Percentiles rank a stretch among this genome's conserved stretches.
phyloP scores from a whole-genome alignment of 1,140 invertebrate genomes.

The Procambarus clarkii region DNA sequence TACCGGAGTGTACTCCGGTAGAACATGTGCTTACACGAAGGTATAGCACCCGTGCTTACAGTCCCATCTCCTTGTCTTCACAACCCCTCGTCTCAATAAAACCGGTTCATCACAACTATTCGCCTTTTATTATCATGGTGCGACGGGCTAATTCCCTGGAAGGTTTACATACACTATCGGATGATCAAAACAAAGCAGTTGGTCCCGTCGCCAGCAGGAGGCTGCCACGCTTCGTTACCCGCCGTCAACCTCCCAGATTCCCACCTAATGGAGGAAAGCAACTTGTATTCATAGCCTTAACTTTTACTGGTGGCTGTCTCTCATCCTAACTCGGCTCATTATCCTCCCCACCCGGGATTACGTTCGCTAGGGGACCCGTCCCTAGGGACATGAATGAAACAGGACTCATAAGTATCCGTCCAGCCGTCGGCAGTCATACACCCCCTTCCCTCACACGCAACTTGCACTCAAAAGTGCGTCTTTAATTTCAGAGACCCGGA shows the following conservation, averaged over 20 bases:
- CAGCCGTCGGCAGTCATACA: too few relatives aligned
- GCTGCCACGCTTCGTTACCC: background rate
- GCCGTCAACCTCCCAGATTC: background rate
- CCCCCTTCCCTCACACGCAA: too few relatives aligned
- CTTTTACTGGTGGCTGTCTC: background rate
- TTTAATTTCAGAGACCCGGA: too few relatives aligned
- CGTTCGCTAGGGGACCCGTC: background rate
- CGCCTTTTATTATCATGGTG: background rate
- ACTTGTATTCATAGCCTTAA: background rate
- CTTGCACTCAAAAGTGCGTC: too few relatives aligned
- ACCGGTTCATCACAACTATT: background rate
- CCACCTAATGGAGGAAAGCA: background rate
- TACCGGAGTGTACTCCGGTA: too few relatives aligned
- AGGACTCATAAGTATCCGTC: background rate
- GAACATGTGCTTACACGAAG: too few relatives aligned
- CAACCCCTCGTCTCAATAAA: background rate
- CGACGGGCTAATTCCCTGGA: background rate
- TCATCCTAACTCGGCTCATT: background rate
- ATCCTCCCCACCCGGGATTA: background rate
- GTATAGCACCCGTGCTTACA: too few relatives aligned
- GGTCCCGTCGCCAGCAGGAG: background rate
- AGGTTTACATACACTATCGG: background rate
- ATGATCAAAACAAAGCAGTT: background rate
- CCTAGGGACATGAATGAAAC: background rate
- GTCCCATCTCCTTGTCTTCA: too few relatives aligned